Percentiles rank a stretch among this genome's conserved stretches.
These are phyloP conservation scores for Novumbra hubbsi DNA, from an alignment of 2,797 vertebrate species.

Conservation along the genomic window DNA sequence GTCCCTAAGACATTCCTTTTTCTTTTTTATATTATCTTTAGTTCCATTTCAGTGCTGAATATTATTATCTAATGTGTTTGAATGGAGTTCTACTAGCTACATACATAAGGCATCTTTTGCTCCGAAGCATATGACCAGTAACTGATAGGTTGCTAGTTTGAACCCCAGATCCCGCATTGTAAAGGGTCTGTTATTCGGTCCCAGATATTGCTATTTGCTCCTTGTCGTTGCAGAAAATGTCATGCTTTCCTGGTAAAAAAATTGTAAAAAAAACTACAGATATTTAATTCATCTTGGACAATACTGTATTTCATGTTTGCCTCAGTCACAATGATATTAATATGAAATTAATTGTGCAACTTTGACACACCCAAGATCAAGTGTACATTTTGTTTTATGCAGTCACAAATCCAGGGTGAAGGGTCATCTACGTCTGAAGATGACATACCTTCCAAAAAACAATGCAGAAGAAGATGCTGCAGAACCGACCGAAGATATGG, in stretches of 20 bases:
- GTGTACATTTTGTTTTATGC: constrained; percentile 21
- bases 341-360: background rate
- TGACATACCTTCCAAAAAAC: constrained; percentile 92
- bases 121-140: no score
- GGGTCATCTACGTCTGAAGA: constrained; percentile 95
- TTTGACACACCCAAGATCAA: background rate
- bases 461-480: constrained; percentile 83
- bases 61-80: background rate
- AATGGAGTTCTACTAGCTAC: background rate
- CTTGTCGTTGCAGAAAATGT: no score
- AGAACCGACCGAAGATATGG: constrained; percentile 84
- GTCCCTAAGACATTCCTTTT: background rate
- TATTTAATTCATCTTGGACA: background rate
- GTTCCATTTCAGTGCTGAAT: background rate
- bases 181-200: no score
- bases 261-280: no score
- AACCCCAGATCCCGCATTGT: no score
- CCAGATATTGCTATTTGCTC: no score
- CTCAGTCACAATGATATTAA: background rate
- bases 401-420: constrained; percentile 97
- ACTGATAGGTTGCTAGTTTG: no score
- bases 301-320: background rate
- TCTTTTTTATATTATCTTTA: background rate
- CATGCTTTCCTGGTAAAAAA: no score
- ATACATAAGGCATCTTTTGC: background rate